Evolutionary conservation across 2,113 vertebrate genomes (phyloP), one percentile per base, ranked within the genome.

Genomic region (Gorilla gorilla): DNA sequence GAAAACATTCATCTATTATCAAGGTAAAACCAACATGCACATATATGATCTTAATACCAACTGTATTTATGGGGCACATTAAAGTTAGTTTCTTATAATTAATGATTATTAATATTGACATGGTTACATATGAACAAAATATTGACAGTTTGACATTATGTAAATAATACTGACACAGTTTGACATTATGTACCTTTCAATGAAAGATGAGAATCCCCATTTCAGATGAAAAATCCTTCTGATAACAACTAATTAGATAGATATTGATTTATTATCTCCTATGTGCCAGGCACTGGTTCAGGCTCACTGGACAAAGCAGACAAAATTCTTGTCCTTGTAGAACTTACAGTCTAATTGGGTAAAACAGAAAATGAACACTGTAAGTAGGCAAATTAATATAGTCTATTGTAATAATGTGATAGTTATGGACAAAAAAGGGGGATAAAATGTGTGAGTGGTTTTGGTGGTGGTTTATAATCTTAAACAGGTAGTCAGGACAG

Each of bases 191-290:
- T 91, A 57, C 35, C 73, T 86, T 94, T 90, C n/a, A 78, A 3
- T 64, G 22, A 70, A 59, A 8, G 55, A 18, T 5, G 1, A 23
- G 40, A 72, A 82, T 38, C 22, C 6, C 13, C 32, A 45, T 93
- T 93, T 90, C 32, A 18, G 9, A 55, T 61, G n/a, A 92, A 40
- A 97, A 61, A 48, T 79, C 61, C 25, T 90, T 97, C 48, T 30
- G 38, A 57, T 86, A 78, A 86, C 16, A 86, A 10, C 48, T 52
- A 81, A 82, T 82, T 45, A 70, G 40, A 93, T 27, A 78, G 50
- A 73, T 79, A 38, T 3, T 52, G 32, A 66, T 68, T 27, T 38
- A 70, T 48, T 22, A 57, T 73, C 18, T 94, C 3, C 9, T 45
- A 1, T 64, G 25, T 79, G n/a, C 2, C 43, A 40, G 14, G 8